Evolutionary conservation across 2,113 vertebrate species (phyloP).

Genomic region (Phalacrocorax pelagicus): DNA sequence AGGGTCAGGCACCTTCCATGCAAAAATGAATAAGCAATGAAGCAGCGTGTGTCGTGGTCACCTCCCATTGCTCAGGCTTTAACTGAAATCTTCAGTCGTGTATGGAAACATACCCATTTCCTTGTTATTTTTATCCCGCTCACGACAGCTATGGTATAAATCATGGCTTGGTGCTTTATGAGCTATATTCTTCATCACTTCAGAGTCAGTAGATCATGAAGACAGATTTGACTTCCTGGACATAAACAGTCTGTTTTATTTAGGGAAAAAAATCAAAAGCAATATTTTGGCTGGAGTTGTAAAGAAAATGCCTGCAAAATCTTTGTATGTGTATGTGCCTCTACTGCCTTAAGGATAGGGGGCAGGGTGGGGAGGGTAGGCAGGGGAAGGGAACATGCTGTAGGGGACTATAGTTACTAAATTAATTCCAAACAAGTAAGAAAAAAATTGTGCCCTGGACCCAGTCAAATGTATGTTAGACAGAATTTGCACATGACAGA

Average conservation of each 20-base stretch:
- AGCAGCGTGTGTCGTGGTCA: not conserved
- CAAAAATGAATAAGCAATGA: not conserved
- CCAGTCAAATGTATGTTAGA: not conserved
- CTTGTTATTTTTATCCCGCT: not conserved
- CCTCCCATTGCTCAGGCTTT: not conserved
- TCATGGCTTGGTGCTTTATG: not conserved
- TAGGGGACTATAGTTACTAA: not conserved
- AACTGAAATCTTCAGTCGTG: not conserved
- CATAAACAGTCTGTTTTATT: not conserved
- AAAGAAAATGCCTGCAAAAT: not conserved
- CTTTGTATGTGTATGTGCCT: not conserved
- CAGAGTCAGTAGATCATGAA: not conserved
- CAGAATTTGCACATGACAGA: not conserved
- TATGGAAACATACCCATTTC: not conserved
- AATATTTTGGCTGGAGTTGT: not conserved
- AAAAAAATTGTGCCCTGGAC: not conserved
- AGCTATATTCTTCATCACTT: not conserved
- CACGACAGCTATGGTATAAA: not conserved
- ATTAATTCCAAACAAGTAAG: not conserved
- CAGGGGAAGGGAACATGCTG: not conserved
- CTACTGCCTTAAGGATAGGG: not conserved
- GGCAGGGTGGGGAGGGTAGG: not conserved
- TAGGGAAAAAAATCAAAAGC: not conserved
- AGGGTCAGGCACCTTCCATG: not conserved
- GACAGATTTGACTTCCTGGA: not conserved